Evolutionary conservation across 2,888 invertebrate species (phyloP).

Genomic region (Pyralis farinalis): DNA sequence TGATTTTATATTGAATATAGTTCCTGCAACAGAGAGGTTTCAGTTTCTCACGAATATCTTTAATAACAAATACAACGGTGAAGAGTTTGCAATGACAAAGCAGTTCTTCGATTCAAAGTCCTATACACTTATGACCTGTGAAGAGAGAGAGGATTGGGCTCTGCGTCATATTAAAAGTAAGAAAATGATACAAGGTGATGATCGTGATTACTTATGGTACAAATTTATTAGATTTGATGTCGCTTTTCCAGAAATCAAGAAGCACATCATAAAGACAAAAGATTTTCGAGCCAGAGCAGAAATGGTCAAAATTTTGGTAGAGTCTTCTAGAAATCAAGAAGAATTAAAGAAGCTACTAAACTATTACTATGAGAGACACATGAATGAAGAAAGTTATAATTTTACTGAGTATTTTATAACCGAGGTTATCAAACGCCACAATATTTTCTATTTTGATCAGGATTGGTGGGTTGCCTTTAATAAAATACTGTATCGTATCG

Average conservation of each 20-base stretch:
- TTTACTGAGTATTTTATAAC: slow-evolving; percentile 39
- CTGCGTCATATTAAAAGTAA: slow-evolving; percentile 35
- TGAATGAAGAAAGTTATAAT: slow-evolving; percentile 36
- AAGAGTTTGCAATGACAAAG: slow-evolving; percentile 37
- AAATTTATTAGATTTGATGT: slow-evolving; percentile 42
- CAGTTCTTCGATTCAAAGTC: slow-evolving; percentile 31
- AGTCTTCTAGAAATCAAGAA: slow-evolving; percentile 33
- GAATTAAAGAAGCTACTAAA: slow-evolving; percentile 37
- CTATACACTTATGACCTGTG: slow-evolving; percentile 35
- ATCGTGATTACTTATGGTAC: slow-evolving; percentile 43
- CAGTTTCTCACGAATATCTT: slow-evolving; percentile 39
- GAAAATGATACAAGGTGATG: slow-evolving; percentile 33
- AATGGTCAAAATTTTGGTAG: slow-evolving; percentile 33
- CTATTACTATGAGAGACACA: slow-evolving; percentile 47
- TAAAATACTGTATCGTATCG: slow-evolving; percentile 42
- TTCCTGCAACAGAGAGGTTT: slow-evolving; percentile 35
- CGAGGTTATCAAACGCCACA: slow-evolving; percentile 27
- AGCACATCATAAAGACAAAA: slow-evolving; percentile 29
- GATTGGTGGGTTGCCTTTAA: slow-evolving; percentile 45
- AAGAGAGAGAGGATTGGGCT: slow-evolving; percentile 48
- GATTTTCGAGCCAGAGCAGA: slow-evolving; percentile 30
- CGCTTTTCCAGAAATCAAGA: slow-evolving; percentile 40
- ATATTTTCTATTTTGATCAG: slow-evolving; percentile 39
- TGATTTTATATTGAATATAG: slow-evolving; percentile 34
- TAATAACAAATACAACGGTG: slow-evolving; percentile 31